These are phyloP conservation scores for Wasmannia auropunctata DNA, from an alignment of 1,140 invertebrate species.

Conservation along the genomic window DNA sequence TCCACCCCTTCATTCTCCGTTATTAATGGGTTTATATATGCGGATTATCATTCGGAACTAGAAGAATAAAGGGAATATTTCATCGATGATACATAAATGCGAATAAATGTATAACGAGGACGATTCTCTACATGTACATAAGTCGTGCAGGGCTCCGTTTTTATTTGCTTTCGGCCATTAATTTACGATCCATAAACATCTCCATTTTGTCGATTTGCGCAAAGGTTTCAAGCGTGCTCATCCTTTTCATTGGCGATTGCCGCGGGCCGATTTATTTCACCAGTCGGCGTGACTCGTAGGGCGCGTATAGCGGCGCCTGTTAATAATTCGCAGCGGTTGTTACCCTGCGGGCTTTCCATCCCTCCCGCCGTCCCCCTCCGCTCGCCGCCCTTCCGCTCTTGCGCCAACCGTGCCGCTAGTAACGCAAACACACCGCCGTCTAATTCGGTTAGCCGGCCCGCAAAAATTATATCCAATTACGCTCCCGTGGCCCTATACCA, in stretches of 20 bases:
- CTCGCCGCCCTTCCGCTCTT: slow-evolving; percentile 25
- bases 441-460: slow-evolving; percentile 78
- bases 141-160: neutral
- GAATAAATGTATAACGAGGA: neutral
- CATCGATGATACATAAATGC: neutral
- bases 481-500: slow-evolving; percentile 63
- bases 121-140: neutral
- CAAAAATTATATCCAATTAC: slow-evolving; percentile 80
- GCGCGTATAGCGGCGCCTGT: slow-evolving; percentile 68
- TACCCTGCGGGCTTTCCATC: slow-evolving; percentile 71
- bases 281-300: slow-evolving; percentile 66
- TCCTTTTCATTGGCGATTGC: slow-evolving; percentile 62
- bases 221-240: neutral
- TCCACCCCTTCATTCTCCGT: neutral
- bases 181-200: slow-evolving; percentile 14
- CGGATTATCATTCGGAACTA: slow-evolving; percentile 6
- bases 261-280: slow-evolving; percentile 73
- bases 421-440: slow-evolving; percentile 76
- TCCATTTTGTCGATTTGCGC: slow-evolving; percentile 20
- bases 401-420: slow-evolving; percentile 65
- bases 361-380: slow-evolving; percentile 22
- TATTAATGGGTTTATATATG: slow-evolving; percentile 5
- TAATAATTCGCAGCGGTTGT: slow-evolving; percentile 75
- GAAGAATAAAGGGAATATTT: slow-evolving; percentile 3
- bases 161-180: slow-evolving; percentile 12